Conservation (phyloP, 2,888 invertebrate genomes). For the Phytoseiulus persimilis region DNA sequence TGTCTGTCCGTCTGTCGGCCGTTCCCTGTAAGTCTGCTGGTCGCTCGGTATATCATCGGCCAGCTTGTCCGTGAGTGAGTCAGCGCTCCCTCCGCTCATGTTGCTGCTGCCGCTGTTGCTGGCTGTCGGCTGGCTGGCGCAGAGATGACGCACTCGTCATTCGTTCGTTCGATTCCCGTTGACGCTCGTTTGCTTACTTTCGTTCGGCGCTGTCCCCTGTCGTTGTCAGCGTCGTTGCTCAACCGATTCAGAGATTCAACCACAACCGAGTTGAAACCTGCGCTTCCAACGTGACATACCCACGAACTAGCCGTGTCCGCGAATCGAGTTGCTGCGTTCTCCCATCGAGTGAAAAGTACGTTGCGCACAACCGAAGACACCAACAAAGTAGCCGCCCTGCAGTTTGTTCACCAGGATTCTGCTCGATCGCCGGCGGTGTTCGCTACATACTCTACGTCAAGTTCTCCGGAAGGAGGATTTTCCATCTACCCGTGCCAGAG, state of each 20-base stretch:
- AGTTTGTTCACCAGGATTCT: too few relatives aligned
- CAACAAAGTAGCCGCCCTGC: background rate
- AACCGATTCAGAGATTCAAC: background rate
- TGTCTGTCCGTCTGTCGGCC: background rate
- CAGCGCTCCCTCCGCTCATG: slow-evolving; percentile 5
- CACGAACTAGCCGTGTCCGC: background rate
- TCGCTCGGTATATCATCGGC: background rate
- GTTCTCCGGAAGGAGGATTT: too few relatives aligned
- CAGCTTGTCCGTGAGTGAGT: background rate
- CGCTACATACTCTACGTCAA: too few relatives aligned
- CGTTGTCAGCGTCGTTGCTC: background rate
- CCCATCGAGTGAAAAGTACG: background rate
- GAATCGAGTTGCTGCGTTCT: background rate
- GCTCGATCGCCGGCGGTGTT: too few relatives aligned
- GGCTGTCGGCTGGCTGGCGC: background rate
- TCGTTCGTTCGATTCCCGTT: background rate
- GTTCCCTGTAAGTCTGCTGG: background rate
- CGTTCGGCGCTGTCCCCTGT: background rate
- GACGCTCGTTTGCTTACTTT: background rate
- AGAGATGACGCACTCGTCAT: slow-evolving; percentile 5
- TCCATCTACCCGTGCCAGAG: too few relatives aligned
- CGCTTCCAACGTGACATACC: background rate
- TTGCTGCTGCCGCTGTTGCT: slow-evolving; percentile 28
- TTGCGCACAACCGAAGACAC: background rate
- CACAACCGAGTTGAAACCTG: too few relatives aligned